Evolutionary conservation across 2,888 invertebrate genomes (phyloP).

Genomic region (Caprella mutica): DNA sequence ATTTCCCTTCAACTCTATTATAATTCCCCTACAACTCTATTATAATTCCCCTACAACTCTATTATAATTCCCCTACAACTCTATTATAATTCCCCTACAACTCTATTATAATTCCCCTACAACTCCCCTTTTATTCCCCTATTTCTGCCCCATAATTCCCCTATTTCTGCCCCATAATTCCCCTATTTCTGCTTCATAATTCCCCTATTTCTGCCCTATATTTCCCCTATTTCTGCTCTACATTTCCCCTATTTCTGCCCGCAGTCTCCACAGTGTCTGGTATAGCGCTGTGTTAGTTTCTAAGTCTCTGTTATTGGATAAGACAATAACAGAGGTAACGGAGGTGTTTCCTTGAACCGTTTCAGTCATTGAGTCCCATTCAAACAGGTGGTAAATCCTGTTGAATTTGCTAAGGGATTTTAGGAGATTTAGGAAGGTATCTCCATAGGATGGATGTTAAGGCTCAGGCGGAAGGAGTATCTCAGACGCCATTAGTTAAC

Average conservation of each 20-base stretch:
- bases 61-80: background rate
- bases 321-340: background rate
- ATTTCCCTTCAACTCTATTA: background rate
- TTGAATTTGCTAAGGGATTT: no score
- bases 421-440: no score
- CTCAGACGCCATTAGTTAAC: no score
- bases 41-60: background rate
- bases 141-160: constrained; percentile 17
- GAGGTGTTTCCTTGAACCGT: no score
- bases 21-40: background rate
- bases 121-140: constrained; percentile 1
- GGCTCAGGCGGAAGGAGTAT: no score
- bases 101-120: background rate
- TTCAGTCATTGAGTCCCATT: no score
- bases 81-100: background rate
- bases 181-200: constrained; percentile 12
- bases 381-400: no score
- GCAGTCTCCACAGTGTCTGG: constrained; percentile 6
- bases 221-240: background rate
- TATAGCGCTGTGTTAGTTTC: constrained; percentile 8
- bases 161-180: constrained; percentile 15
- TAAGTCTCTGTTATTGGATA: background rate
- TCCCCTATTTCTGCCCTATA: constrained; percentile 7
- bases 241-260: background rate
- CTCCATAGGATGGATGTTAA: no score